Percentiles rank a stretch among this genome's conserved stretches.
Evolutionary conservation across 2,113 vertebrate genomes (phyloP).

Genomic region (Galeopterus variegatus): DNA sequence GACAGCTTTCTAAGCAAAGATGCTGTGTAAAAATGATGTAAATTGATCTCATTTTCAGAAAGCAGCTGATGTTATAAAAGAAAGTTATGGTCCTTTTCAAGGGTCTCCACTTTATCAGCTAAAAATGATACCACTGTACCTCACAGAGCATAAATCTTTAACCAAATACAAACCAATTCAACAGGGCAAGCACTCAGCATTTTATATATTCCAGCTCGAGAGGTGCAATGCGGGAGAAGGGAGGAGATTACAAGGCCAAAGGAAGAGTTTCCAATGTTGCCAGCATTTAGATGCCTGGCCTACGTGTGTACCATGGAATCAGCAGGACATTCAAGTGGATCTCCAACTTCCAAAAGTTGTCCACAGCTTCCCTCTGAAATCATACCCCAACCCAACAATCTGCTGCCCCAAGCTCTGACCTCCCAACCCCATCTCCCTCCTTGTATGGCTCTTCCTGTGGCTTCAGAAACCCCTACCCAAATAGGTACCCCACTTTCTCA

Average conservation of each 20-base stretch:
- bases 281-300: not conserved
- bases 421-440: not conserved
- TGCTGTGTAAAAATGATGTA: not conserved
- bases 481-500: not conserved
- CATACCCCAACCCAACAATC: not conserved
- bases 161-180: slow-evolving; percentile 32
- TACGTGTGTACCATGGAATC: not conserved
- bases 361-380: not conserved
- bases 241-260: not conserved
- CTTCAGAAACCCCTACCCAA: not conserved
- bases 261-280: not conserved
- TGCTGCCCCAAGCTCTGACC: not conserved
- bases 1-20: slow-evolving; percentile 51
- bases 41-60: slow-evolving; percentile 47
- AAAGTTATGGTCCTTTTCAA: not conserved
- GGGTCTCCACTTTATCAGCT: slow-evolving; percentile 31
- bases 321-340: not conserved
- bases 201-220: slow-evolving; percentile 13
- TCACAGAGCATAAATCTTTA: not conserved
- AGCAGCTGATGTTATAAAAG: not conserved
- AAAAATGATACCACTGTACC: not conserved
- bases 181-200: not conserved
- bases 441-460: not conserved
- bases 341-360: not conserved
- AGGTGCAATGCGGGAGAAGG: not conserved